These are phyloP conservation scores for Nasua narica DNA, from an alignment of 2,797 vertebrate species.

Conservation along the genomic window DNA sequence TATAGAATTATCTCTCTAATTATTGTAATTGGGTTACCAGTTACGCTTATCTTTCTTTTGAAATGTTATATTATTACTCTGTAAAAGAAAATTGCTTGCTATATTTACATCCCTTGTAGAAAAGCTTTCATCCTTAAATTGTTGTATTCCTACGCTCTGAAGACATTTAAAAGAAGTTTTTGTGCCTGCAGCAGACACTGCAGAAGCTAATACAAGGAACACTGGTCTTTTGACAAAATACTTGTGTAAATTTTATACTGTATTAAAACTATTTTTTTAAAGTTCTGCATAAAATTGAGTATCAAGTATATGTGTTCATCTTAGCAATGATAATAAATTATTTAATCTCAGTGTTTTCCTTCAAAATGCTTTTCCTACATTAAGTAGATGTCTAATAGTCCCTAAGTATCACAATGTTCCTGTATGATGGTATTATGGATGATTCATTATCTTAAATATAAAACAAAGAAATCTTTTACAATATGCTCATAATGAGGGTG, in stretches of 20 bases:
- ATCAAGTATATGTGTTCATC: constrained; percentile 87
- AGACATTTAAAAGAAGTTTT: constrained; percentile 75
- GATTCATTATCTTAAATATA: neutral
- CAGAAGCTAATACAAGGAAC: constrained; percentile 80
- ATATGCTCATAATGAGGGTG: neutral
- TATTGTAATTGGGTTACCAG: constrained; percentile 64
- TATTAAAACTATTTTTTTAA: constrained; percentile 92
- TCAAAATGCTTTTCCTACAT: constrained; percentile 43
- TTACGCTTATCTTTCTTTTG: constrained; percentile 54
- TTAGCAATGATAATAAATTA: constrained; percentile 88
- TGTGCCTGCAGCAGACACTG: constrained; percentile 80
- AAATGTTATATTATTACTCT: constrained; percentile 49
- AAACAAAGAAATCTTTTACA: neutral
- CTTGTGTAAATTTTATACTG: constrained; percentile 91
- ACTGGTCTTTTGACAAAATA: constrained; percentile 85
- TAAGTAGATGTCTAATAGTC: neutral
- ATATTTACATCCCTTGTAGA: constrained; percentile 28
- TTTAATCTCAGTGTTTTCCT: constrained; percentile 80
- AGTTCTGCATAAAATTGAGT: constrained; percentile 85
- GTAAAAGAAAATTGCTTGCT: constrained; percentile 43
- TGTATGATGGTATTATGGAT: neutral
- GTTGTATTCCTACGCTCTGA: constrained; percentile 85
- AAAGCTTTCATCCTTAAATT: constrained; percentile 73
- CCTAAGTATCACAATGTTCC: neutral
- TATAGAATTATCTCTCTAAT: constrained; percentile 74